Evolutionary conservation across 2,888 invertebrate species (phyloP).

Genomic region (Drosophila percnosoma): DNA sequence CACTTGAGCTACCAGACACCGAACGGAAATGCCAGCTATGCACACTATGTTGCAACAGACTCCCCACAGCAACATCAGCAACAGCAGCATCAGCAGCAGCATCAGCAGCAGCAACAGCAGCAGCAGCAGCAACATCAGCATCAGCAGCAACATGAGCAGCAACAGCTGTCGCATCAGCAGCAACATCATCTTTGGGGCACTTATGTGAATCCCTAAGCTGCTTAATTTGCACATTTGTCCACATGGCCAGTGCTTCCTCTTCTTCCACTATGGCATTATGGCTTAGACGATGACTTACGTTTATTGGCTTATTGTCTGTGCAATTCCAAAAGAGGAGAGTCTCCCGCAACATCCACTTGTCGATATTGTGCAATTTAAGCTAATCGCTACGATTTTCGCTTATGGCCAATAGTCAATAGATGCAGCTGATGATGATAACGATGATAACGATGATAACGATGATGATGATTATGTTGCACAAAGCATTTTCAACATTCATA

Average conservation of each 20-base stretch:
- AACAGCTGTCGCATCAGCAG: conserved; percentile 61
- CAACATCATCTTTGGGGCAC: conserved; percentile 80
- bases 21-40: conserved; percentile 28
- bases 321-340: conserved; percentile 27
- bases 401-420: conserved; percentile 48
- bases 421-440: conserved; percentile 25
- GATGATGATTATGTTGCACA: conserved; percentile 8
- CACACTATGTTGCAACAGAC: conserved; percentile 33
- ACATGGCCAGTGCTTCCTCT: conserved; percentile 14
- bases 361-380: conserved; percentile 72
- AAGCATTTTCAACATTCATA: conserved; percentile 35
- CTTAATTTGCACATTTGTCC: conserved; percentile 69
- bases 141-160: conserved; percentile 56
- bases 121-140: conserved; percentile 35
- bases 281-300: conserved; percentile 53
- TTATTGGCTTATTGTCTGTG: conserved; percentile 74
- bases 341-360: conserved; percentile 35
- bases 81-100: conserved; percentile 38
- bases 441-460: conserved; percentile 6
- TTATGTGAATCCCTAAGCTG: conserved; percentile 82
- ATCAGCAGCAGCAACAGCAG: conserved; percentile 25
- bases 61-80: conserved; percentile 68
- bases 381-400: conserved; percentile 73
- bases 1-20: conserved; percentile 55
- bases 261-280: conserved; percentile 33